Conservation (phyloP, 2,888 invertebrate species). For the Drosophila gaucha region DNA sequence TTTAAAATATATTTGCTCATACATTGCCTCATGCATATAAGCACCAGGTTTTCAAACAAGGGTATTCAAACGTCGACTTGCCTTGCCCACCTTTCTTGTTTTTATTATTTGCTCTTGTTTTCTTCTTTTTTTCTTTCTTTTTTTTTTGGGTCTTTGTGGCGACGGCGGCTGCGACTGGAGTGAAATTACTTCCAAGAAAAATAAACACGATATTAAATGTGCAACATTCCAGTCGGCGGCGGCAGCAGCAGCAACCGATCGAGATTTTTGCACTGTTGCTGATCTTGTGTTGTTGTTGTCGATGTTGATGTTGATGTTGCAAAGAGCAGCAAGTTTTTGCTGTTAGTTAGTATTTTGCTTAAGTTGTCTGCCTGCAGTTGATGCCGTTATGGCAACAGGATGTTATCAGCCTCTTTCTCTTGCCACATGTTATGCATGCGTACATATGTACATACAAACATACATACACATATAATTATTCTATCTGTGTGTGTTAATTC, state of each 20-base stretch:
- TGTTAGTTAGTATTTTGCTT: conserved; percentile 16
- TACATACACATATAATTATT: neutral
- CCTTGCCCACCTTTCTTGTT: neutral
- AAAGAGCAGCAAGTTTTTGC: conserved; percentile 6
- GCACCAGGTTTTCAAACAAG: too few species aligned
- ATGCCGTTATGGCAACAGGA: conserved; percentile 60
- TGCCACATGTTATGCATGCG: neutral
- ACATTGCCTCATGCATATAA: too few species aligned
- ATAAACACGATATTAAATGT: conserved; percentile 79
- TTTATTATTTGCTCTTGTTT: conserved; percentile 17
- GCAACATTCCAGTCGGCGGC: conserved; percentile 69
- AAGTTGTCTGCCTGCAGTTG: conserved; percentile 12
- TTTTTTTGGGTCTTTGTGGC: conserved; percentile 19
- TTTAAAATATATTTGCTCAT: too few species aligned
- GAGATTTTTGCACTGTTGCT: conserved; percentile 33
- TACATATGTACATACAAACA: neutral
- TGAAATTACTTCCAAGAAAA: conserved; percentile 78
- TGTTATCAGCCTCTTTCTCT: conserved; percentile 21
- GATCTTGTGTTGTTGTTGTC: conserved; percentile 13
- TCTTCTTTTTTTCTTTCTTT: neutral
- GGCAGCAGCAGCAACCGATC: conserved; percentile 19
- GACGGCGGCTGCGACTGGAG: conserved; percentile 48
- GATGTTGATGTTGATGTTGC: conserved; percentile 1
- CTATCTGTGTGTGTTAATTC: neutral
- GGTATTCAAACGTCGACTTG: conserved; percentile 19